Base-by-base conservation (phyloP, 2,113 vertebrate species). In the Boulengerochromis microlepis region DNA sequence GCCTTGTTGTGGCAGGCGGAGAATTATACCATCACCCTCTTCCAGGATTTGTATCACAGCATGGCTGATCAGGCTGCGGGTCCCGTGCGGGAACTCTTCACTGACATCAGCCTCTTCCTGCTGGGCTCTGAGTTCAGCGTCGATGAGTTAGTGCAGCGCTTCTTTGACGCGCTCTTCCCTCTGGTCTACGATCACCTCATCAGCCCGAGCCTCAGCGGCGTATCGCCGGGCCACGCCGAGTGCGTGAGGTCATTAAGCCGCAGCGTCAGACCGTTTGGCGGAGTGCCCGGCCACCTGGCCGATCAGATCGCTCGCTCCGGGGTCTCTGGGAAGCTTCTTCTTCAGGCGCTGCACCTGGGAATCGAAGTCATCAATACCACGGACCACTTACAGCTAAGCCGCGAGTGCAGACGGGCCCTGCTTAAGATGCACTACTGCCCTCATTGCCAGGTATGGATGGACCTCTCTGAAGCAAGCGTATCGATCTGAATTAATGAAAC, bases 291-390 rank as follows among this genome's bases (percentile, higher is more conserved):
- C 66, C 83, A 96, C 74, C 94, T 97, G 19, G 22, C 96, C 5
- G 95, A 93, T 19, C 96, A 97, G 89, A 95, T 98, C 78, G 87
- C 89, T 84, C 95, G 90, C 29, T 97, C 97, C 0, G 95, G 97
- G 45, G 54, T 97, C 61, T 94, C 96, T 1, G 97, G 94, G 61
- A 96, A 96, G 78, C 92, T 96, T 2, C 97, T 98, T 53, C 94
- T 98, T 42, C 98, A 98, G 93, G 97, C 98, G 0, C 94, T 99
- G 87, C 97, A 98, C 90, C 94, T 98, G 33, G 98, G 97, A 69
- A 96, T 98, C 3, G 98, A 99, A 96, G 97, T 98, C 90, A 98
- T 99, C 94, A 98, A 98, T 66, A 98, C 97, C 16, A 98, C 98
- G 1, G 98, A 98, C 88, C 97, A 98, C 54, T 88, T 97, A 53